Base-by-base conservation (phyloP, 2,113 vertebrate genomes). In the Saguinus midas region DNA sequence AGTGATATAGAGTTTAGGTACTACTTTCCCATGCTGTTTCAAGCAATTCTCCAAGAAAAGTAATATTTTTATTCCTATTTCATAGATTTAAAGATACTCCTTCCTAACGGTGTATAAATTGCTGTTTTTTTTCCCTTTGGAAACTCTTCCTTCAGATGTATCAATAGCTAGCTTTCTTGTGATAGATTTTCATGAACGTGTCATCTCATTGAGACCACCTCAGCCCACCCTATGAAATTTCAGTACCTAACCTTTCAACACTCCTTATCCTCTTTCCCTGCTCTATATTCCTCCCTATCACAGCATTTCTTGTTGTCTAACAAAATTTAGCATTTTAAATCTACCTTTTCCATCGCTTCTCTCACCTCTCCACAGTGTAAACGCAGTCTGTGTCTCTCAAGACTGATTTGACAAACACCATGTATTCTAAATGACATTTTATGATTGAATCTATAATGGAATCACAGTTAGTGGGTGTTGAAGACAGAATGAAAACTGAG, bases 371-470 rank as follows among this genome's bases (percentile, higher is more conserved):
- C 14, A 8, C 3, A 7, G 20, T 27, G 3, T 81, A 70, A 81
- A 8, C 8, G 23, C 5, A 90, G 8, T 27, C 23, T 78, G 9
- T 35, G 27, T 73, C 6, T 79, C 43, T 0, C 1, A 45, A 29
- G 37, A 68, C 5, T 3, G 9, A 18, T 76, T 73, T 87, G 35
- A 52, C 25, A n/a, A 58, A 66, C 8, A 76, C 9, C 1, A 23
- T 58, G 6, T 1, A 21, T 1, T 78, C 25, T 48, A 35, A 64
- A 64, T 7, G 3, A 70, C 7, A 37, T 64, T 61, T 48, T 58
- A 75, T 93, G 32, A 52, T 35, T 94, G 25, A 55, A 91, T 57
- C 72, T 81, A n/a, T 14, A 12, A 75, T 57, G 70, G 23, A 94
- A 27, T 84, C 29, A 91, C 2, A 75, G 12, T 2, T 48, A 81